These are phyloP conservation scores for Salvator merianae DNA, from an alignment of 2,113 vertebrate genomes.

Conservation along the genomic window DNA sequence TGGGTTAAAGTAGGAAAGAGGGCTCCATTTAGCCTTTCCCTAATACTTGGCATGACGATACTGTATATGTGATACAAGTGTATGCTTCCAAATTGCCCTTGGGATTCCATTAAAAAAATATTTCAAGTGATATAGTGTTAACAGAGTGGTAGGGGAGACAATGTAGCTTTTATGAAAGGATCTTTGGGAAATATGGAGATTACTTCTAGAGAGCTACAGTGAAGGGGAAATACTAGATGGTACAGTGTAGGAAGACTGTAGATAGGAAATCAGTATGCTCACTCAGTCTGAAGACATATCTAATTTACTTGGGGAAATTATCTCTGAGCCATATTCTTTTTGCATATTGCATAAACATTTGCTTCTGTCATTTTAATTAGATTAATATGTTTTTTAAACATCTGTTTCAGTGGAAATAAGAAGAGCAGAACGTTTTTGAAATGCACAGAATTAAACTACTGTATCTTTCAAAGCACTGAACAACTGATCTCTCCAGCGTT, in stretches of 20 bases:
- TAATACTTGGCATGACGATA: background rate
- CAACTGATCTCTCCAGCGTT: background rate
- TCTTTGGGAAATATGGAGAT: background rate
- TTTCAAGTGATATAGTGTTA: background rate
- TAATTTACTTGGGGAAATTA: background rate
- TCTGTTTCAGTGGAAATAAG: constrained; percentile 6
- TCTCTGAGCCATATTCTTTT: background rate
- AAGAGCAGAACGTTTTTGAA: background rate
- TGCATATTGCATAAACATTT: background rate
- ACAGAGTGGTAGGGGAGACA: background rate
- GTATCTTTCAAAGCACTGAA: background rate
- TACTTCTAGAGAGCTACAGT: background rate
- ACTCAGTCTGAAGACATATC: background rate
- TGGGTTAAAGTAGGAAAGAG: background rate
- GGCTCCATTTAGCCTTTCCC: background rate
- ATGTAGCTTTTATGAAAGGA: background rate
- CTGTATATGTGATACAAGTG: background rate
- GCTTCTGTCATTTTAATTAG: constrained; percentile 1
- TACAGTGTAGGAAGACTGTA: background rate
- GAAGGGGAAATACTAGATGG: background rate
- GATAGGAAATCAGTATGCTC: background rate
- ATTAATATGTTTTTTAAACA: constrained; percentile 1
- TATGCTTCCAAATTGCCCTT: background rate
- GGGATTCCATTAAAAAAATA: background rate
- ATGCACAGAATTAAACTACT: constrained; percentile 1